Evolutionary conservation across 2,888 invertebrate species (phyloP), one percentile per base, ranked within the genome.

Genomic region (Andrena fulva): DNA sequence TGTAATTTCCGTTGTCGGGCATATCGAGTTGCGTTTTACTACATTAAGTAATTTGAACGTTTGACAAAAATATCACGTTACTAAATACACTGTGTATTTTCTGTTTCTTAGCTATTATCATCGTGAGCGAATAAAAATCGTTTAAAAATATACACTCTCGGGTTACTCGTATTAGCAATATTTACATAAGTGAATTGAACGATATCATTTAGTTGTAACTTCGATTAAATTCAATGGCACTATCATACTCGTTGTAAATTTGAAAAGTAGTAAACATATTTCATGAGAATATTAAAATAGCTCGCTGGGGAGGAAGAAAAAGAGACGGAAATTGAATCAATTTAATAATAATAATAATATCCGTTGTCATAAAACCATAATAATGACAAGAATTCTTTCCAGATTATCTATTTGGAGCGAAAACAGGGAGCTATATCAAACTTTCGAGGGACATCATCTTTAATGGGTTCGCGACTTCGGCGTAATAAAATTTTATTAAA

Each of bases 401-500:
- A 27, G 27, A 27, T 56, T 56, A 56, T 12, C 10, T 24, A 10
- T 27, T 24, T 20, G 56, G 8, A 10, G 4, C 10, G 4, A 27
- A 27, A 24, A 42, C 42, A 4, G 16, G 16, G 4, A 24, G 24
- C 27, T 24, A 27, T 56, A 24, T 56, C 10, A 56, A 27, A 56
- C 24, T 56, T 56, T 24, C 27, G 24, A 4, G 24, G 56, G 1
- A 24, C 24, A 31, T 60, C 31, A 31, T 12, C n/a, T 31, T 31
- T 60, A 60, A 60, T 60, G n/a, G 10, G 12, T 20, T 8, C 31
- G 20, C 16, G n/a, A 56, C 31, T 69, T 12, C 20, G 10, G 20
- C 54, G 33, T 54, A 69, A 56, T 27, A 12, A 56, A 56, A 56
- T n/a, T 56, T 56, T 35, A 69, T 56, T 16, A n/a, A 56, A 56